phyloP scores from a whole-genome alignment of 1,140 invertebrate species.

The Drosophila sp. region DNA sequence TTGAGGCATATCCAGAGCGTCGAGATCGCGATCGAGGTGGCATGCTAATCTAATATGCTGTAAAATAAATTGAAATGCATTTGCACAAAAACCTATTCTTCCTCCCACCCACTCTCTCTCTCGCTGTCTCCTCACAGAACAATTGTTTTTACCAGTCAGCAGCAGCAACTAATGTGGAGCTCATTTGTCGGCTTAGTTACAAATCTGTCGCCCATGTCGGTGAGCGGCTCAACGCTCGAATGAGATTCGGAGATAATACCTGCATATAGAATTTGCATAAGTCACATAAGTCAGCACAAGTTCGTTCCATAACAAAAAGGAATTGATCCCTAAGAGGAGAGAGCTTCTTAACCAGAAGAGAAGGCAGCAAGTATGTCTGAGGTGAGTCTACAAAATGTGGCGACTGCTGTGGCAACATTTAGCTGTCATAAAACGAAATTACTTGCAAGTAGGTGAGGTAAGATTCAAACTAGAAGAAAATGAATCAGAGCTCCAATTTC shows the following conservation, averaged over 20 bases:
- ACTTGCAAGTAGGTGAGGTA: background rate
- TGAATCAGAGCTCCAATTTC: background rate
- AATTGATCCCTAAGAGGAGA: background rate
- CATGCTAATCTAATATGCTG: constrained; percentile 45
- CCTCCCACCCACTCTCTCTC: background rate
- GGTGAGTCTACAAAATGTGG: constrained; percentile 4
- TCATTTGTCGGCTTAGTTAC: constrained; percentile 41
- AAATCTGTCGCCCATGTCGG: constrained; percentile 39
- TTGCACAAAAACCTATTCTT: background rate
- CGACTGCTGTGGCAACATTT: background rate
- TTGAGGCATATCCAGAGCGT: constrained; percentile 54
- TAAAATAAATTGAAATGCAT: constrained; percentile 51
- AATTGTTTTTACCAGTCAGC: constrained; percentile 25
- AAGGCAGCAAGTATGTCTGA: background rate
- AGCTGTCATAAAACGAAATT: background rate
- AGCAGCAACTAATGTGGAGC: constrained; percentile 24
- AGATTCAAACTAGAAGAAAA: background rate
- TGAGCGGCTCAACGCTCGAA: constrained; percentile 30
- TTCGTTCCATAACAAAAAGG: background rate
- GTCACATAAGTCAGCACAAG: background rate
- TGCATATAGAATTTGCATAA: constrained; percentile 2
- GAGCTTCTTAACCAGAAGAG: background rate
- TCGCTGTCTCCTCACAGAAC: background rate
- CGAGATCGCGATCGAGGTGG: constrained; percentile 24
- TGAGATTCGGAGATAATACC: constrained; percentile 16